Evolutionary conservation across 2,797 vertebrate genomes (phyloP), one percentile per base, ranked within the genome.

Genomic region (Iguana delicatissima): DNA sequence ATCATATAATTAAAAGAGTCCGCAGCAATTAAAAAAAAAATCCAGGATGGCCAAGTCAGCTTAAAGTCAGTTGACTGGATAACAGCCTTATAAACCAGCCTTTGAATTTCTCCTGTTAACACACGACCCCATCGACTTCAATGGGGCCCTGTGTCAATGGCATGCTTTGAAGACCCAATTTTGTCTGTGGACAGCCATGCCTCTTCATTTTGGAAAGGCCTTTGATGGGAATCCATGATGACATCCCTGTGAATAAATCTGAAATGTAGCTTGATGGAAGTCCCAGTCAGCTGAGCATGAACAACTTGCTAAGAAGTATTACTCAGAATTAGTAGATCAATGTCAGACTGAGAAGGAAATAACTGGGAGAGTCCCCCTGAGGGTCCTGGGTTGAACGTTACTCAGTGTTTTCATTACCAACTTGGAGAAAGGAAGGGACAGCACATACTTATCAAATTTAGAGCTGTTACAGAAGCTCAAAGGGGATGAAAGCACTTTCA

Each of bases 271-370:
- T 62, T 59, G 84, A 81, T 32, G 77, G 52, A 90, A 89, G 82
- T 52, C 20, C n/a, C n/a, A 6, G 80, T 72, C 64, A 81, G 79
- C 38, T 42, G 35, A 52, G 12, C 77, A 72, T 64, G 35, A 67
- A 83, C 24, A 82, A 46, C 87, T 88, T 42, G 67, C 29, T 74
- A 80, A 74, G 35, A 90, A 12, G 6, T 82, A 82, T 82, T 82
- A 74, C 84, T 76, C 69, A 57, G 79, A 86, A 86, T 86, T 90
- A 90, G 67, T 26, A 9, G 79, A 74, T 90, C 84, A 86, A 64
- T 64, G 89, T 59, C 84, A 82, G 72, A 35, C 29, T 73, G 69
- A 55, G 64, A n/a, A 64, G 9, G 20, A 52, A 6, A 64, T 86
- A 74, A 59, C 55, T 16, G 50, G 46, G 24, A 35, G 42, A 46